Conservation (phyloP, 2,888 invertebrate genomes). For the Sabatieria punctata region DNA sequence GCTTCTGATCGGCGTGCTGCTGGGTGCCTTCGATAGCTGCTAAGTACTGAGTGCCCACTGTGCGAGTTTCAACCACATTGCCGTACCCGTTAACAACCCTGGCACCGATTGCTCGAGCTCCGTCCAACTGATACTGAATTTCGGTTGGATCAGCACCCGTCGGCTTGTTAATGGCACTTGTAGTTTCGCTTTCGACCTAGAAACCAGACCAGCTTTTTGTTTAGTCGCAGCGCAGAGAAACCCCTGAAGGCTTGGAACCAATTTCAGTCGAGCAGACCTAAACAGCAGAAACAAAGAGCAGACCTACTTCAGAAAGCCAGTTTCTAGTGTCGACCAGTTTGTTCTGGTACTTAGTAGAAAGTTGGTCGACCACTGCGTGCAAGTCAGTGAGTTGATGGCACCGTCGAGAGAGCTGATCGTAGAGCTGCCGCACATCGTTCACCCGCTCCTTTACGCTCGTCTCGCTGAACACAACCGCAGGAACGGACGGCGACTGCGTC, state of each 20-base stretch:
- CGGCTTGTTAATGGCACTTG: not conserved
- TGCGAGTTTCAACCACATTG: not conserved
- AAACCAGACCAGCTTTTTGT: too few relatives aligned
- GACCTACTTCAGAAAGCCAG: not conserved
- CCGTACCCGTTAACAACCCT: not conserved
- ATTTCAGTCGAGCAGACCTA: too few relatives aligned
- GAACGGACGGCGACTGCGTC: too few relatives aligned
- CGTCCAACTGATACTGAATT: not conserved
- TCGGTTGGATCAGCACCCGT: not conserved
- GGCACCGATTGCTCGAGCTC: not conserved
- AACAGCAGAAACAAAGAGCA: too few relatives aligned
- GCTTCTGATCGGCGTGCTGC: not conserved
- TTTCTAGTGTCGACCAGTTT: too few relatives aligned
- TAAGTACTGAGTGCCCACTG: not conserved
- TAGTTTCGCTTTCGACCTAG: not conserved
- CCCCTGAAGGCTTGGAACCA: too few relatives aligned
- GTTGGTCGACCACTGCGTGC: not conserved
- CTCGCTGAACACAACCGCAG: slow-evolving; percentile 54
- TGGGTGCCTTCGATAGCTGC: not conserved
- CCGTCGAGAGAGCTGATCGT: not conserved
- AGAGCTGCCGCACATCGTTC: not conserved
- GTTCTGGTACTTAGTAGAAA: not conserved
- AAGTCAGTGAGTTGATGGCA: not conserved
- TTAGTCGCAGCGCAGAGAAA: too few relatives aligned
- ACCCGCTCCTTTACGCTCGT: slow-evolving; percentile 42